phyloP scores from a whole-genome alignment of 2,888 invertebrate species.

The Anthophora plumipes region DNA sequence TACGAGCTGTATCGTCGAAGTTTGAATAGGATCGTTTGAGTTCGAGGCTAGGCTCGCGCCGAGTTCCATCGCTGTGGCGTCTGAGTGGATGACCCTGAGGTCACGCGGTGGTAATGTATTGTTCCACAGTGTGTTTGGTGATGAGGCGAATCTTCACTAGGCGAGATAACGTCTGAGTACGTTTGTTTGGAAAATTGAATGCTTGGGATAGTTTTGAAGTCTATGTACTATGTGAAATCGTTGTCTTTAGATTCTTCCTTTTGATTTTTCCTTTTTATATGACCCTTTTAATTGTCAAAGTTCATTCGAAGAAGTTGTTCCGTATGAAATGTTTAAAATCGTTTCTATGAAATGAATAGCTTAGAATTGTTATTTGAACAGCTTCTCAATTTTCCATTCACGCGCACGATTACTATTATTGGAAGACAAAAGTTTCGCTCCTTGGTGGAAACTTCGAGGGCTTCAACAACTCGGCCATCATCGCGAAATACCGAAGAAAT shows the following conservation, averaged over 20 bases:
- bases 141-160: neutral
- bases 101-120: neutral
- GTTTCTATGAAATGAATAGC: neutral
- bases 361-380: neutral
- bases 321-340: no score
- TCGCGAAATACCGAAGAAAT: constrained; percentile 51
- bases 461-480: constrained; percentile 16
- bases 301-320: no score
- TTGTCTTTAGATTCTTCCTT: no score
- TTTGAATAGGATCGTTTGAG: constrained; percentile 12
- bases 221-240: no score
- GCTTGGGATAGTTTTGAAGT: no score
- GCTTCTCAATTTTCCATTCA: constrained; percentile 5
- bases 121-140: neutral
- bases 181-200: neutral
- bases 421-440: constrained; percentile 9
- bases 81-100: constrained; percentile 16
- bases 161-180: neutral
- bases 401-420: neutral
- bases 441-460: neutral
- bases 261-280: no score
- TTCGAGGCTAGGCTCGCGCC: neutral
- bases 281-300: no score
- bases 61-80: neutral
- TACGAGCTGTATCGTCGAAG: neutral